Conservation (phyloP, 2,113 vertebrate species). For the Brachirus orientalis region DNA sequence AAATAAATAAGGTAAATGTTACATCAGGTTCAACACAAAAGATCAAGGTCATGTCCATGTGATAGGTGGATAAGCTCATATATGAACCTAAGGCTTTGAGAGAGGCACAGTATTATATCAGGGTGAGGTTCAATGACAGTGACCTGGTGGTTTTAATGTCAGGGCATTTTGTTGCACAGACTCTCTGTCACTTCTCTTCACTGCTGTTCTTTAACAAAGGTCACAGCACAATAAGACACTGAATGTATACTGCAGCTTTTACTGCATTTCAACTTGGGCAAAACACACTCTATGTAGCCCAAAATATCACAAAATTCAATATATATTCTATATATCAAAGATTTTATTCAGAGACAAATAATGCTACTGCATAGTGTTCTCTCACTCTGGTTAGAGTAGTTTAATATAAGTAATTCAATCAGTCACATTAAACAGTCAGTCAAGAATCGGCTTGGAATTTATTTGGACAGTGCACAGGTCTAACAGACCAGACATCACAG, state of each 20-base stretch:
- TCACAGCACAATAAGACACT: slow-evolving; percentile 42
- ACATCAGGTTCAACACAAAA: no score
- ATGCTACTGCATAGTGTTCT: background rate
- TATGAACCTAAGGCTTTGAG: background rate
- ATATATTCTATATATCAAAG: slow-evolving; percentile 2
- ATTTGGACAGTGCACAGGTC: slow-evolving; percentile 13
- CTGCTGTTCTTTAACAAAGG: slow-evolving; percentile 51
- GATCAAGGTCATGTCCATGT: background rate
- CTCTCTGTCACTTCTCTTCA: slow-evolving; percentile 54
- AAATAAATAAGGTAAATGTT: background rate
- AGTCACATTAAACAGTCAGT: slow-evolving; percentile 18
- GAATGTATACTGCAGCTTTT: background rate
- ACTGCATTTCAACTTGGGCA: background rate
- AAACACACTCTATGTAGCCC: background rate
- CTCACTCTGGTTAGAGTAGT: background rate
- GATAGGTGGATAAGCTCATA: no score
- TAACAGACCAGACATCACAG: slow-evolving; percentile 39
- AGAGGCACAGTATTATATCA: background rate
- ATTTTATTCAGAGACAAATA: slow-evolving; percentile 36
- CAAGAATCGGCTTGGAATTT: slow-evolving; percentile 27
- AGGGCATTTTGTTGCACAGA: slow-evolving; percentile 52
- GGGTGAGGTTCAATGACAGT: slow-evolving; percentile 20
- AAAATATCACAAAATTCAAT: no score
- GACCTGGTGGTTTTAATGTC: slow-evolving; percentile 53
- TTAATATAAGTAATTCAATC: slow-evolving; percentile 47